Conservation (phyloP, 2,888 invertebrate genomes). For the Cryptophagus acutangulus region DNA sequence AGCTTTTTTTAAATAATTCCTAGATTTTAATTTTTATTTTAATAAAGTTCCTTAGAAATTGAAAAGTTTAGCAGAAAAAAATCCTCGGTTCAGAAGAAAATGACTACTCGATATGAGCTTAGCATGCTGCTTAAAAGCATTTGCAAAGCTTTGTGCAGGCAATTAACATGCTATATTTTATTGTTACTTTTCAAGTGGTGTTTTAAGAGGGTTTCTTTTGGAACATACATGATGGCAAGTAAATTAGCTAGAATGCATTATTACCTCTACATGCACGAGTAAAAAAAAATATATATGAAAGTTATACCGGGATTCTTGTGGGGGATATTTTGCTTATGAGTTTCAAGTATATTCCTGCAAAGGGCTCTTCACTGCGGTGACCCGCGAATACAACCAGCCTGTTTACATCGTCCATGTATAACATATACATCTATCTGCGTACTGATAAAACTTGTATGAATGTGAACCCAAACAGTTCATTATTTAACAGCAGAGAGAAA, state of each 20-base stretch:
- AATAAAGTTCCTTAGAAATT: no score
- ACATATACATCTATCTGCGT: conserved; percentile 46
- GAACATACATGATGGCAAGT: conserved; percentile 16
- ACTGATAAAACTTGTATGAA: conserved; percentile 44
- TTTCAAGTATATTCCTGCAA: conserved; percentile 35
- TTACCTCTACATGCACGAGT: conserved; percentile 2
- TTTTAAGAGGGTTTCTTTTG: conserved; percentile 19
- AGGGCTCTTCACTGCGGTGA: conserved; percentile 33
- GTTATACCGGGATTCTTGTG: conserved; percentile 11
- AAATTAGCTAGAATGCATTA: conserved; percentile 18
- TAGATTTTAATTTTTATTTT: no score
- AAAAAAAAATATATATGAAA: neutral
- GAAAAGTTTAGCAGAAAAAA: no score
- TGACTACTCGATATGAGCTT: no score
- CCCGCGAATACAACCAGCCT: conserved; percentile 32
- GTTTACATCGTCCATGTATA: conserved; percentile 44
- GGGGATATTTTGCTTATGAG: conserved; percentile 35
- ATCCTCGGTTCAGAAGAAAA: no score
- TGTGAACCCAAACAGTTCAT: conserved; percentile 41
- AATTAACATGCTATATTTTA: conserved; percentile 31
- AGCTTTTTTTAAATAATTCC: no score
- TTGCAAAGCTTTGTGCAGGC: conserved; percentile 28
- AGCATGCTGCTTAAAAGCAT: conserved; percentile 29
- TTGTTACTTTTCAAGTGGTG: conserved; percentile 27
- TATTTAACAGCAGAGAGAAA: conserved; percentile 36